Base-by-base conservation (phyloP, 1,140 invertebrate species). In the Acromyrmex heyeri region DNA sequence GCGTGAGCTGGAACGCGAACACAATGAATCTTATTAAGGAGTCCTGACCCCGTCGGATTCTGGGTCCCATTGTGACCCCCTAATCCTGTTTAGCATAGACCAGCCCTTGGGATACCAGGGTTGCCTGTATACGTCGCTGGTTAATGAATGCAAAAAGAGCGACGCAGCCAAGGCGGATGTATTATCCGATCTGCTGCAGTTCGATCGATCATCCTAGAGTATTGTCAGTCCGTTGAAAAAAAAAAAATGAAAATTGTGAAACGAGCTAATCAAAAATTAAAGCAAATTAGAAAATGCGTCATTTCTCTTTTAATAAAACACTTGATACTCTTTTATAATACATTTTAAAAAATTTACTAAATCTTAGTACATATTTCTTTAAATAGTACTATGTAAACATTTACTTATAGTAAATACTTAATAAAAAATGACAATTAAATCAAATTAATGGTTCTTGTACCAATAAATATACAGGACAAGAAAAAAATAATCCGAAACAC, bases 71-170 rank as follows among this genome's bases (percentile, higher is more conserved):
- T 83, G 79, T 83, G 79, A 83, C 34, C 48, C 55, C 38, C 79
- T 83, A 83, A 83, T 83, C 69, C 79, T 83, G 79, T 83, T 83
- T 83, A 83, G 79, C 79, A 83, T 83, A 83, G 79, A 83, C 79
- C 69, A 73, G 18, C 27, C 55, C 79, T 48, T 24, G 53, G 79
- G 38, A 61, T 73, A 30, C 55, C 38, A 38, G 21, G 38, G 34
- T 24, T 69, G 50, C 65, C 34, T 59, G 38, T 50, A 24, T 50
- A 83, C 48, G 69, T 75, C 69, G 69, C 27, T n/a, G 27, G 24
- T 83, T 83, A 83, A 75, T 70, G 55, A 61, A 48, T 67, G 79
- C 55, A 34, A 61, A 83, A 82, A 73, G 61, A 48, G 24, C 38
- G 44, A 14, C 59, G 44, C 14, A 7, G 3, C 34, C 18, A 59